Evolutionary conservation across 2,797 vertebrate species (phyloP).

Genomic region (Ptychadena robeensis): DNA sequence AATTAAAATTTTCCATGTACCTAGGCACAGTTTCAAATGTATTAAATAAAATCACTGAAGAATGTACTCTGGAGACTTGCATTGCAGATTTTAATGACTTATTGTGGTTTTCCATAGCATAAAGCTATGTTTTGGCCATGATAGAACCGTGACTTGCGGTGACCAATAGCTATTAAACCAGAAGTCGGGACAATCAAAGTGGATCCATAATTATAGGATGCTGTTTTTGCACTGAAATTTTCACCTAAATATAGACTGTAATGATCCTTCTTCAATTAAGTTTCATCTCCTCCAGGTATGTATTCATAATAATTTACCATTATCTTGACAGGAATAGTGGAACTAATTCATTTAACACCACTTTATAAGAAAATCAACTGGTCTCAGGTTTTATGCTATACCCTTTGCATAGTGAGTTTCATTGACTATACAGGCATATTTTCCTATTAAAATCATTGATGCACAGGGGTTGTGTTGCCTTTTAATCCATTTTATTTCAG

Average conservation of each 20-base stretch:
- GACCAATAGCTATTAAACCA: neutral
- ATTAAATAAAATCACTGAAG: neutral
- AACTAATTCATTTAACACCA: constrained; percentile 1
- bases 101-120: neutral
- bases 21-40: neutral
- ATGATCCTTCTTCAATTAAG: neutral
- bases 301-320: constrained; percentile 16
- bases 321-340: neutral
- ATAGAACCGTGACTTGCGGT: neutral
- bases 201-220: neutral
- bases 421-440: constrained; percentile 7
- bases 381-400: neutral
- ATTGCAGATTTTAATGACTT: neutral
- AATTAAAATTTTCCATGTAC: neutral
- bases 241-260: neutral
- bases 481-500: constrained; percentile 35
- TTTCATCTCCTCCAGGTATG: neutral
- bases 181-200: neutral
- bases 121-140: neutral
- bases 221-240: neutral
- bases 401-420: constrained; percentile 1
- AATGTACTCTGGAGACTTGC: neutral
- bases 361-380: constrained; percentile 5
- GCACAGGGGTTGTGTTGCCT: too few relatives aligned
- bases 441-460: constrained; percentile 24